Evolutionary conservation across 2,888 invertebrate species (phyloP).

Genomic region (Drosophila glabriapex): DNA sequence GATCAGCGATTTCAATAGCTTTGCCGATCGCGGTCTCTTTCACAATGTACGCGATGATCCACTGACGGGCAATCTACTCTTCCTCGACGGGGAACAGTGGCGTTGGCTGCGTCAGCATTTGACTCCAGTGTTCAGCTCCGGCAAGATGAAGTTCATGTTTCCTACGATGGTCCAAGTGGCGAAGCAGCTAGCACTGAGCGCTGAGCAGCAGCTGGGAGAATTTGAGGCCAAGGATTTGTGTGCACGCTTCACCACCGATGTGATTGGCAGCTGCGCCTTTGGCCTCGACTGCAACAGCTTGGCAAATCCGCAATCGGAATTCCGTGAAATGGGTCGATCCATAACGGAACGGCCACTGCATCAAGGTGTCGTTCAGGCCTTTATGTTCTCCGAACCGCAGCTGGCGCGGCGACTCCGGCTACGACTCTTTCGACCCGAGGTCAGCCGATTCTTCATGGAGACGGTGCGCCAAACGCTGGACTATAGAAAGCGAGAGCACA

Average conservation of each 20-base stretch:
- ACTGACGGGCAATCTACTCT: conserved; percentile 79
- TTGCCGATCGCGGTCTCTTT: conserved; percentile 81
- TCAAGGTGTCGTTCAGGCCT: conserved; percentile 35
- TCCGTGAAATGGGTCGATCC: conserved; percentile 71
- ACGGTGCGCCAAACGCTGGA: conserved; percentile 85
- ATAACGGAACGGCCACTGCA: conserved; percentile 45
- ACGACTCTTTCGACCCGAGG: conserved; percentile 55
- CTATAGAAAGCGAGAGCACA: conserved; percentile 77
- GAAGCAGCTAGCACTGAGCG: conserved; percentile 26
- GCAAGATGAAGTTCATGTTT: conserved; percentile 86
- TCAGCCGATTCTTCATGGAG: conserved; percentile 73
- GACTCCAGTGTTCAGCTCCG: conserved; percentile 86
- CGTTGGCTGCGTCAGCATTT: conserved; percentile 85
- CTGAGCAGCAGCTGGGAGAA: conserved; percentile 53
- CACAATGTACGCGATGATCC: conserved; percentile 83
- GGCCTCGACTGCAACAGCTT: conserved; percentile 86
- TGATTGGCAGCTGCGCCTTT: conserved; percentile 86
- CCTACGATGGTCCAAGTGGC: conserved; percentile 73
- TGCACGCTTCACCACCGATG: conserved; percentile 86
- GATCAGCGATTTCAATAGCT: conserved; percentile 83
- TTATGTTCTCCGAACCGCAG: conserved; percentile 59
- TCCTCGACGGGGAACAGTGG: conserved; percentile 85
- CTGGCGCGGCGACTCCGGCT: conserved; percentile 59
- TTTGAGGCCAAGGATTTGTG: conserved; percentile 85
- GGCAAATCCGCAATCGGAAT: conserved; percentile 83